Percentiles rank a stretch among this genome's conserved stretches.
Conservation (phyloP, 2,113 vertebrate genomes). For the Silurus glanis region DNA sequence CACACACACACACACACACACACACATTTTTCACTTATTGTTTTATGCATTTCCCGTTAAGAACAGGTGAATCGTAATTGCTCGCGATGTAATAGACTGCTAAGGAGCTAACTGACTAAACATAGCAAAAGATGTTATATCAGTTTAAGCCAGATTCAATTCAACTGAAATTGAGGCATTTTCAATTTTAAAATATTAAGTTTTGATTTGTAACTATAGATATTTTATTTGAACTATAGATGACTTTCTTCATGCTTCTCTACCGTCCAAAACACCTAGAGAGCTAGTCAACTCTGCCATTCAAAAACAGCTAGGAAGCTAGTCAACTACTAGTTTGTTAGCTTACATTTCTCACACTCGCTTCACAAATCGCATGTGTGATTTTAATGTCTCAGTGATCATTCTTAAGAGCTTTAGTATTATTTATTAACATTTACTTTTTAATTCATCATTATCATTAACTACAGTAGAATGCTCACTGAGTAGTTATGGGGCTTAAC, state of each 20-base stretch:
- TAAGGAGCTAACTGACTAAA: background rate
- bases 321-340: background rate
- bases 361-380: background rate
- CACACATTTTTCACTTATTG: background rate
- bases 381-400: background rate
- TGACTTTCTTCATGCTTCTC: background rate
- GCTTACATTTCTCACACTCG: background rate
- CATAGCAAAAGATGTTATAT: background rate
- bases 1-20: too few species aligned
- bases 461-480: background rate
- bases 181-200: background rate
- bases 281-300: background rate
- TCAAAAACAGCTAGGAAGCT: background rate
- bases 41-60: background rate
- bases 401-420: background rate
- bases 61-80: background rate
- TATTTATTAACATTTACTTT: background rate
- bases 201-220: background rate
- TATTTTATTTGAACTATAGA: too few species aligned
- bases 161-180: background rate
- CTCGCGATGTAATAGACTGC: too few species aligned
- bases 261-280: background rate
- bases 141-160: background rate
- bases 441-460: background rate
- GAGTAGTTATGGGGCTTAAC: background rate